These are phyloP conservation scores for Trematocara marginatum DNA, from an alignment of 2,113 vertebrate species.

Conservation along the genomic window DNA sequence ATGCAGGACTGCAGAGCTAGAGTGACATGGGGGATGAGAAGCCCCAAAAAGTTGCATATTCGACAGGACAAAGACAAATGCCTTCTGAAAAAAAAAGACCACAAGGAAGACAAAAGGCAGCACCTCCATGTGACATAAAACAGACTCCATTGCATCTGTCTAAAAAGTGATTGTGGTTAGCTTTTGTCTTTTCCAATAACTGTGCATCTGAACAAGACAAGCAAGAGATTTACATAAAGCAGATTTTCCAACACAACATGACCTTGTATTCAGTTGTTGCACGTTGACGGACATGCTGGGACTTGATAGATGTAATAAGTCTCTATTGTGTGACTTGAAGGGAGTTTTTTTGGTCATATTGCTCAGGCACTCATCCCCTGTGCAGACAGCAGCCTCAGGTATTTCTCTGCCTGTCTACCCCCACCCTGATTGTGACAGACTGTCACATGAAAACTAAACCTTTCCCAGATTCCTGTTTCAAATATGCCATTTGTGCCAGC, in stretches of 20 bases:
- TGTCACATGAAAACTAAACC: slow-evolving; percentile 37
- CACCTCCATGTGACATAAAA: not conserved
- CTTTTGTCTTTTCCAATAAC: not conserved
- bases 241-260: not conserved
- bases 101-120: not conserved
- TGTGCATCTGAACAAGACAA: not conserved
- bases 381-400: slow-evolving; percentile 53
- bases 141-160: not conserved
- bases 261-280: not conserved
- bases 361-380: slow-evolving; percentile 29
- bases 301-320: slow-evolving; percentile 40
- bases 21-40: not conserved
- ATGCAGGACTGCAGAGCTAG: not conserved
- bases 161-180: not conserved
- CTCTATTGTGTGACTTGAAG: slow-evolving; percentile 22
- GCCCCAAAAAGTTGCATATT: not conserved
- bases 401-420: slow-evolving; percentile 31
- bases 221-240: not conserved
- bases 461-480: slow-evolving; percentile 62
- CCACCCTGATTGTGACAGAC: slow-evolving; percentile 31
- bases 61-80: not conserved
- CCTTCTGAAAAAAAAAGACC: not conserved
- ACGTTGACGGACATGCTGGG: slow-evolving; percentile 9
- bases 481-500: slow-evolving; percentile 30
- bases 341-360: slow-evolving; percentile 52